These are phyloP conservation scores for Australoheros scitulus DNA, from an alignment of 2,113 vertebrate species.

Conservation along the genomic window DNA sequence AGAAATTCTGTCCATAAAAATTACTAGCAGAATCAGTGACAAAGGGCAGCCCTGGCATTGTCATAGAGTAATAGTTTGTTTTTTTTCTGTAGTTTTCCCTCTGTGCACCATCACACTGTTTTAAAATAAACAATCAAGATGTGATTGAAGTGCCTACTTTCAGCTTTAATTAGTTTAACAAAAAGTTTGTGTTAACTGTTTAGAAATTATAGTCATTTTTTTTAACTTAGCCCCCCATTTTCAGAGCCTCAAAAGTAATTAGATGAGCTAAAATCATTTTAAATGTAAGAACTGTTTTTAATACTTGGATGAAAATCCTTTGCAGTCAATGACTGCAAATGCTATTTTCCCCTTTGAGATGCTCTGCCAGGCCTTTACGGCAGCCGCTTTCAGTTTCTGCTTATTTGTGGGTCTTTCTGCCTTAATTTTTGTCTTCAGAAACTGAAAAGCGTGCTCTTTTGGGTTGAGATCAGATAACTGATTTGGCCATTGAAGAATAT, in stretches of 20 bases:
- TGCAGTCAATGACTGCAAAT: background rate
- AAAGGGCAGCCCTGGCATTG: too few relatives aligned
- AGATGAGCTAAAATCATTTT: background rate
- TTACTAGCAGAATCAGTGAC: too few relatives aligned
- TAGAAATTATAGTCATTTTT: too few relatives aligned
- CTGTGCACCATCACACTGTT: background rate
- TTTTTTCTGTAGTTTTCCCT: background rate
- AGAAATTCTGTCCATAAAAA: too few relatives aligned
- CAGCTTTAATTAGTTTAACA: background rate
- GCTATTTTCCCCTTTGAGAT: background rate
- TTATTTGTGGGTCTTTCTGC: background rate
- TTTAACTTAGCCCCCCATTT: background rate
- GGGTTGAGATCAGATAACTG: background rate
- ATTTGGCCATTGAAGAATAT: background rate
- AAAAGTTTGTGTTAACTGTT: background rate
- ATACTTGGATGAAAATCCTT: background rate
- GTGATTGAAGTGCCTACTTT: background rate
- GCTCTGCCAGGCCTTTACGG: too few relatives aligned
- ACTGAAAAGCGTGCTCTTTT: background rate
- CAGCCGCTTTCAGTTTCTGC: background rate
- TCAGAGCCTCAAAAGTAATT: background rate
- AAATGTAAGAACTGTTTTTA: background rate
- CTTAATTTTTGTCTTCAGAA: background rate
- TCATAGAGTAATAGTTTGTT: too few relatives aligned
- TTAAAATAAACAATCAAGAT: background rate